phyloP scores from a whole-genome alignment of 2,888 invertebrate genomes.

The Uropetala carovei region DNA sequence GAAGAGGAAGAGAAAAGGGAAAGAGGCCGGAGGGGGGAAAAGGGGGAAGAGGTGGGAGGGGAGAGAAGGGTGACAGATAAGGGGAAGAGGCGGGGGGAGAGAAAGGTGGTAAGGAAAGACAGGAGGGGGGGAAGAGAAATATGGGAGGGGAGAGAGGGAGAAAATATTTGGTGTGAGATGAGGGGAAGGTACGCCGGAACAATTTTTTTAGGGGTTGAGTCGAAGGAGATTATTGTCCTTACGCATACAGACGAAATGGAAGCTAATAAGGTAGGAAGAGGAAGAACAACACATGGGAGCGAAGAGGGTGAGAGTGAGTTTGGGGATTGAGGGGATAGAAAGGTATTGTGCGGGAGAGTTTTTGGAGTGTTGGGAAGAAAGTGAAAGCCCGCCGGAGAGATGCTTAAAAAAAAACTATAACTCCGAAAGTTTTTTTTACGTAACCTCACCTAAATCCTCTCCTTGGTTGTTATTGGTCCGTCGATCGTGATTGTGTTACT shows the following conservation, averaged over 20 bases:
- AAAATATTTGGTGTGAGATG: too few relatives aligned
- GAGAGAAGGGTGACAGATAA: background rate
- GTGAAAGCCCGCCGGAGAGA: constrained; percentile 36
- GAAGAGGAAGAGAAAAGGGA: background rate
- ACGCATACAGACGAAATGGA: background rate
- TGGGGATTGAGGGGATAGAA: background rate
- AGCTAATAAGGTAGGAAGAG: background rate
- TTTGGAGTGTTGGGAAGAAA: constrained; percentile 51
- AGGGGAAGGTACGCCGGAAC: too few relatives aligned
- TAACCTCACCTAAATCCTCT: background rate
- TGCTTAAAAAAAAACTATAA: constrained; percentile 20
- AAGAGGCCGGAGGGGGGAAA: background rate
- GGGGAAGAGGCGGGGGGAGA: background rate
- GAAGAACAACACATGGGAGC: background rate
- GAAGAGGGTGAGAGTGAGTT: constrained; percentile 11
- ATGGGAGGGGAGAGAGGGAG: background rate
- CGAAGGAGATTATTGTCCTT: too few relatives aligned
- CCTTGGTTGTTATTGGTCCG: background rate
- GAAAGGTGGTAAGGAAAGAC: background rate
- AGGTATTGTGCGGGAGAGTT: constrained; percentile 55
- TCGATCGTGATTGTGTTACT: background rate
- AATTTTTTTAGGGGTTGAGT: too few relatives aligned
- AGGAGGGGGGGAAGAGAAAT: background rate
- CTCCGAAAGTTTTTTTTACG: constrained; percentile 30
- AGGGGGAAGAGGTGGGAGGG: background rate